phyloP scores from a whole-genome alignment of 2,888 invertebrate species.

The Bimastos eiseni region DNA sequence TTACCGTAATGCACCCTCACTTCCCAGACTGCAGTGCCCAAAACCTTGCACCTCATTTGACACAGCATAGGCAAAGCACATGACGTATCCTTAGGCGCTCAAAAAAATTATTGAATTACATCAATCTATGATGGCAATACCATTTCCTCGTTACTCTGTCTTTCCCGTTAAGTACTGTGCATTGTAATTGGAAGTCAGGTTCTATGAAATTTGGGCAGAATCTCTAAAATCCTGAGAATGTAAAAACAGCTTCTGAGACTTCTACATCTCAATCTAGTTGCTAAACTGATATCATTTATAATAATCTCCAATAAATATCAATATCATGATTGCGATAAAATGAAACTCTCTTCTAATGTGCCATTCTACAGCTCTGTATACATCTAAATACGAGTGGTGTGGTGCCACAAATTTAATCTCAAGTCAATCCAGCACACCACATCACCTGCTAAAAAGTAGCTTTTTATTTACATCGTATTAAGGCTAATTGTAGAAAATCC shows the following conservation, averaged over 20 bases:
- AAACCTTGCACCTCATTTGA: not conserved
- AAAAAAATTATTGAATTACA: not conserved
- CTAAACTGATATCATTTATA: not conserved
- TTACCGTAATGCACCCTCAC: not conserved
- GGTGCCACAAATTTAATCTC: too few relatives aligned
- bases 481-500: too few relatives aligned
- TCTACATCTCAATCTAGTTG: too few relatives aligned
- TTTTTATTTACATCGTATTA: too few relatives aligned
- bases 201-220: not conserved
- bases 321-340: not conserved
- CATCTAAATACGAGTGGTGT: not conserved
- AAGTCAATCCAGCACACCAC: too few relatives aligned
- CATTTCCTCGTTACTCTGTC: not conserved
- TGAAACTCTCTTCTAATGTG: not conserved
- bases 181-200: not conserved
- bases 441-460: too few relatives aligned
- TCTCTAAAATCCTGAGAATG: not conserved
- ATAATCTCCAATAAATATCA: not conserved
- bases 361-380: not conserved
- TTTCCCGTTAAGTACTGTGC: not conserved
- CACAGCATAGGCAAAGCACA: not conserved
- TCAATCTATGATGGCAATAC: not conserved
- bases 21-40: not conserved
- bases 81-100: not conserved
- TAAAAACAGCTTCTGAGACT: not conserved